Conservation (phyloP, 2,888 invertebrate species). For the Euclidia mi region DNA sequence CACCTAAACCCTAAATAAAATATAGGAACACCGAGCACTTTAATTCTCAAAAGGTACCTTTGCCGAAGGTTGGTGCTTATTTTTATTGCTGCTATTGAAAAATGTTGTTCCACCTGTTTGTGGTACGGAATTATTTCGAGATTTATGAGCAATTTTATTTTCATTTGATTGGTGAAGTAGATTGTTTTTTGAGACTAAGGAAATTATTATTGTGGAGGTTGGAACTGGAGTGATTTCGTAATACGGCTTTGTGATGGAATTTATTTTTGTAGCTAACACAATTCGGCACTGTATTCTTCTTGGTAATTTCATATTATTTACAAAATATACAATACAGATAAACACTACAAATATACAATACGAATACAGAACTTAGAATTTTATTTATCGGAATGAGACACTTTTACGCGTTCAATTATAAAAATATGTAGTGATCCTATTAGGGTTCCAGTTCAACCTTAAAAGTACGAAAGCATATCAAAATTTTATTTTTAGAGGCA, state of each 20-base stretch:
- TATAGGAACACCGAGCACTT: slow-evolving; percentile 46
- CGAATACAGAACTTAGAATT: too few species aligned
- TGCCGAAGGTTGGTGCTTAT: slow-evolving; percentile 48
- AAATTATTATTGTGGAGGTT: background rate
- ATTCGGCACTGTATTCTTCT: too few species aligned
- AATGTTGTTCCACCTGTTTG: slow-evolving; percentile 46
- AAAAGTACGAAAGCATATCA: too few species aligned
- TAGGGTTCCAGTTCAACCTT: too few species aligned
- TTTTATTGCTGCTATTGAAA: slow-evolving; percentile 51
- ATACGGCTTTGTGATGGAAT: background rate
- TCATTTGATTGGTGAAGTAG: slow-evolving; percentile 18
- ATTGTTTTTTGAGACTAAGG: slow-evolving; percentile 2
- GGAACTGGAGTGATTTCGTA: background rate
- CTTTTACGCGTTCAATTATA: too few species aligned
- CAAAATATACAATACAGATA: too few species aligned
- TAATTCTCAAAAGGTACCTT: slow-evolving; percentile 55
- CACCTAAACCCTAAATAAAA: slow-evolving; percentile 57
- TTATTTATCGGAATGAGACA: too few species aligned
- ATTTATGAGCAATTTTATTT: slow-evolving; percentile 22
- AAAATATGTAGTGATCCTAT: too few species aligned
- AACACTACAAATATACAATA: too few species aligned
- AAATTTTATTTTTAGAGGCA: too few species aligned
- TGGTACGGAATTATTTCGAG: slow-evolving; percentile 33
- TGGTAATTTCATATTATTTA: too few species aligned
- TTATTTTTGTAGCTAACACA: too few species aligned